Evolutionary conservation across 2,888 invertebrate genomes (phyloP).

Genomic region (Rugalucina vietnamica): DNA sequence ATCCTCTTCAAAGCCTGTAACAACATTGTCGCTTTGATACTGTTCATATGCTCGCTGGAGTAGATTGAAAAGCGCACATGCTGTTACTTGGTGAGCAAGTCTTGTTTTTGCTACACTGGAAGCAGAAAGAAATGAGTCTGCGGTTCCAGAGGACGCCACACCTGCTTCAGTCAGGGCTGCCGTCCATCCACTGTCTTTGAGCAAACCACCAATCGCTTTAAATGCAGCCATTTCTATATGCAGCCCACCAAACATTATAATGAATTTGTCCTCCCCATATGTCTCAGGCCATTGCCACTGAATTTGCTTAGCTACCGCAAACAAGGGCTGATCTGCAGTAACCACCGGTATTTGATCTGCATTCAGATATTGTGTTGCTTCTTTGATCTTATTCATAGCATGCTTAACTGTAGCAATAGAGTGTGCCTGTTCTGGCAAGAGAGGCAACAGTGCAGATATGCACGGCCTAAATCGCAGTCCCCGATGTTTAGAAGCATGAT

Average conservation of each 20-base stretch:
- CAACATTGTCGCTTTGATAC: not conserved
- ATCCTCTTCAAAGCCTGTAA: not conserved
- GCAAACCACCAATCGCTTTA: not conserved
- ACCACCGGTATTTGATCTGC: slow-evolving; percentile 68
- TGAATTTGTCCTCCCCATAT: slow-evolving; percentile 67
- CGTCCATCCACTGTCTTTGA: not conserved
- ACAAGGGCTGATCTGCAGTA: slow-evolving; percentile 72
- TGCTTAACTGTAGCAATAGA: slow-evolving; percentile 18
- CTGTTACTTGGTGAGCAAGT: not conserved
- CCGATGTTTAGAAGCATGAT: slow-evolving; percentile 25
- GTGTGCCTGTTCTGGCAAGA: slow-evolving; percentile 21
- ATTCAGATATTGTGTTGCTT: slow-evolving; percentile 55
- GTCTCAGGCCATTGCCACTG: slow-evolving; percentile 70
- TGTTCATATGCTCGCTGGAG: not conserved
- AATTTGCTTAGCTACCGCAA: slow-evolving; percentile 70
- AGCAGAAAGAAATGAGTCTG: not conserved
- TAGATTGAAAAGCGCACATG: not conserved
- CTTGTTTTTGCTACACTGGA: slow-evolving; percentile 4
- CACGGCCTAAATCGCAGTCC: slow-evolving; percentile 6
- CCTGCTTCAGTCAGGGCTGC: not conserved
- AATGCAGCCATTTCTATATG: slow-evolving; percentile 1
- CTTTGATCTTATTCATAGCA: slow-evolving; percentile 31
- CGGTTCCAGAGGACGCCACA: not conserved
- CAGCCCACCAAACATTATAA: slow-evolving; percentile 71
- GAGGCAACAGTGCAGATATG: slow-evolving; percentile 24